These are phyloP conservation scores for Falco naumanni DNA, from an alignment of 2,797 vertebrate species.

Conservation along the genomic window DNA sequence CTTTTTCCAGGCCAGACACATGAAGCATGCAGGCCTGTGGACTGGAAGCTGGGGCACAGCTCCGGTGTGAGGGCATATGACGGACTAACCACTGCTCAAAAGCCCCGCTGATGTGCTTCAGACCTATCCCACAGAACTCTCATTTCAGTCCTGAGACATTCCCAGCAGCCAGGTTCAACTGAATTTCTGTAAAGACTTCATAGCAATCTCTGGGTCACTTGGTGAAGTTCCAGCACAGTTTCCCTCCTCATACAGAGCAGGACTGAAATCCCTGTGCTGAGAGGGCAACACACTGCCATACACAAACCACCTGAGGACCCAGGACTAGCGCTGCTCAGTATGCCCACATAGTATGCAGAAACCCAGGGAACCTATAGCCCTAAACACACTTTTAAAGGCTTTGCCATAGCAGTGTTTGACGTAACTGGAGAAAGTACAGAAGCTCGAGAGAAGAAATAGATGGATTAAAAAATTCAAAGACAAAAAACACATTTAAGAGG, in stretches of 20 bases:
- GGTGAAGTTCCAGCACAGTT: background rate
- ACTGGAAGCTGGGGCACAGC: background rate
- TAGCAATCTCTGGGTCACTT: background rate
- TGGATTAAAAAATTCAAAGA: background rate
- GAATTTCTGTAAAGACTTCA: background rate
- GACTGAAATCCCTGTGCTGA: background rate
- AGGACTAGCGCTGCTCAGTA: background rate
- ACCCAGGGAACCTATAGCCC: background rate
- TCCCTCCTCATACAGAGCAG: background rate
- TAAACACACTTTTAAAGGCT: background rate
- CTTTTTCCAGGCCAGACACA: background rate
- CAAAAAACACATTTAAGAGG: background rate
- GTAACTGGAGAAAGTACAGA: background rate
- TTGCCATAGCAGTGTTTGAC: background rate
- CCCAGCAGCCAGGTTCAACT: background rate
- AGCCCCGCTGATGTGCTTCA: background rate
- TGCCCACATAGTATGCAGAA: background rate
- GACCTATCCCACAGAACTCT: background rate
- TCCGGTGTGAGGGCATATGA: background rate
- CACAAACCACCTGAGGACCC: background rate
- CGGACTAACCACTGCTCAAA: background rate
- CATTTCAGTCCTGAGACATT: background rate
- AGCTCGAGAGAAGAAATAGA: background rate
- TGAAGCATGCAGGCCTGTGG: background rate
- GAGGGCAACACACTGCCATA: fast-evolving